A percentile compares a stretch with the other conserved stretches of the same genome.
Evolutionary conservation across 2,797 vertebrate genomes (phyloP).

Genomic region (Malacoraja senta): DNA sequence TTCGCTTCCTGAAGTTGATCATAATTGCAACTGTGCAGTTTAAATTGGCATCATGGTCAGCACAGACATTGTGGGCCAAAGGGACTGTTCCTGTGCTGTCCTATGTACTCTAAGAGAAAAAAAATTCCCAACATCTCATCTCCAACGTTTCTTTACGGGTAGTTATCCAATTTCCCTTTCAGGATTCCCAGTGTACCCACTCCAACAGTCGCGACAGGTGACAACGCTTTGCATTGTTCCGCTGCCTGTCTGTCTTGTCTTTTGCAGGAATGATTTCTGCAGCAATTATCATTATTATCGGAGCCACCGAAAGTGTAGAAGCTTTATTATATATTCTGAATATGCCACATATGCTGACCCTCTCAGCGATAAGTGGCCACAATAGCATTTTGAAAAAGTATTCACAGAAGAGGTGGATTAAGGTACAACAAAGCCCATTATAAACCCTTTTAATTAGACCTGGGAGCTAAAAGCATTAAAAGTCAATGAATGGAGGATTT

Average conservation of each 20-base stretch:
- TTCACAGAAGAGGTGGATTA: not conserved
- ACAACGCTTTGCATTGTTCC: not conserved
- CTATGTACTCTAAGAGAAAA: too few species aligned
- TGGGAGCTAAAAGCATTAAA: slow-evolving; percentile 12
- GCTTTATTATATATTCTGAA: not conserved
- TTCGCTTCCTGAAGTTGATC: too few species aligned
- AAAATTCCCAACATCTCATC: too few species aligned
- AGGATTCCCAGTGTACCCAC: not conserved
- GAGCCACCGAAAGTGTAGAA: not conserved
- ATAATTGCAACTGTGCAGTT: too few species aligned
- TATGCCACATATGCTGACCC: not conserved
- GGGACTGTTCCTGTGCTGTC: too few species aligned
- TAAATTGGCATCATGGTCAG: too few species aligned
- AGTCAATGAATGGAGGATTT: not conserved
- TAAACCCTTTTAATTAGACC: not conserved
- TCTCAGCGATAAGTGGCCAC: not conserved
- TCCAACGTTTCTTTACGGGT: too few species aligned
- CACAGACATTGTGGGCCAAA: too few species aligned
- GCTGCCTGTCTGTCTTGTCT: not conserved
- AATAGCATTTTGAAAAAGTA: not conserved
- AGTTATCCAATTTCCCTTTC: not conserved
- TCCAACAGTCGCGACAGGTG: not conserved
- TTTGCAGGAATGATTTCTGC: not conserved
- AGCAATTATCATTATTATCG: not conserved
- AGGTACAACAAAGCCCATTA: not conserved